These are phyloP conservation scores for Zygogramma bicolorata DNA, from an alignment of 2,888 invertebrate genomes.

Conservation along the genomic window DNA sequence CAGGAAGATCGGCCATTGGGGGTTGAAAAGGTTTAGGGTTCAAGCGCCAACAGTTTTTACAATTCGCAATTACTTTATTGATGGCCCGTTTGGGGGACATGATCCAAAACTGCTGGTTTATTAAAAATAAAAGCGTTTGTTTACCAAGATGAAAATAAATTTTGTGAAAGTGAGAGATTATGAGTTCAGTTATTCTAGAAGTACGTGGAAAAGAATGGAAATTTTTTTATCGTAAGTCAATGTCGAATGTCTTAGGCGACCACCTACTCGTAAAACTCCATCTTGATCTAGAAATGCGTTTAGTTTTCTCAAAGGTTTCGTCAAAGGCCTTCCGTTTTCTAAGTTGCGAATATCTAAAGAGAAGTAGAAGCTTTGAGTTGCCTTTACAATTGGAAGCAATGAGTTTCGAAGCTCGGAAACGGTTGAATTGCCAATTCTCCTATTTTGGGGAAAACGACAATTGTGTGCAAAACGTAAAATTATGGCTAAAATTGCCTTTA, in stretches of 20 bases:
- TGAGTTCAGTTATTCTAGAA: not conserved
- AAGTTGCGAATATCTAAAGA: too few relatives aligned
- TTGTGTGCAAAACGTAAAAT: too few relatives aligned
- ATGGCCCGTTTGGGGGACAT: not conserved
- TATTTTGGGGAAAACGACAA: too few relatives aligned
- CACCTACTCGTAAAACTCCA: not conserved
- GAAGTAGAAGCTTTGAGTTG: too few relatives aligned
- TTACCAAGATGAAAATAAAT: not conserved
- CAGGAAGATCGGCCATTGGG: not conserved
- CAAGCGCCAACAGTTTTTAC: not conserved
- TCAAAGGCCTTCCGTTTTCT: too few relatives aligned
- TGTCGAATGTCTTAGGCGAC: not conserved
- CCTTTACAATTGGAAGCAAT: too few relatives aligned
- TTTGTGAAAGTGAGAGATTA: not conserved
- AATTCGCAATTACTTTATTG: not conserved
- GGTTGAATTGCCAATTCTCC: too few relatives aligned
- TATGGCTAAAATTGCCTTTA: too few relatives aligned
- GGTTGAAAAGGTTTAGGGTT: not conserved
- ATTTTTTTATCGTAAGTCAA: not conserved
- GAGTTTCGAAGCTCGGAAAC: too few relatives aligned
- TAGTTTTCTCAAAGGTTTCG: not conserved
- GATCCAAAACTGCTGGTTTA: not conserved
- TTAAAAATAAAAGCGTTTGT: not conserved
- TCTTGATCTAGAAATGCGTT: not conserved
- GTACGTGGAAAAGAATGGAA: not conserved